These are phyloP conservation scores for Sialia sialis DNA, from an alignment of 2,113 vertebrate species.

Conservation along the genomic window DNA sequence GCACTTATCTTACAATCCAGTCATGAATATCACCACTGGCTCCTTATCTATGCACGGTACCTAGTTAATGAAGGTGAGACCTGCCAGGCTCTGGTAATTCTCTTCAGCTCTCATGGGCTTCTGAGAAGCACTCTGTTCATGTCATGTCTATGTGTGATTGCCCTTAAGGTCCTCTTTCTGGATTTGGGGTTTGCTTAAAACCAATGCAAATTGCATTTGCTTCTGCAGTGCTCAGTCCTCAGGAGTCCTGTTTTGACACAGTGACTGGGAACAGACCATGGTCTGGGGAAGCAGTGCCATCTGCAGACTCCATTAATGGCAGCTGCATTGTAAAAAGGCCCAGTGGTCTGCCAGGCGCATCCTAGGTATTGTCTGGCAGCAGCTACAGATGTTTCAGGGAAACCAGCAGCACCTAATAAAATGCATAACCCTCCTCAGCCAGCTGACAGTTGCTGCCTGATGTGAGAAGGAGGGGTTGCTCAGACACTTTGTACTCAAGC, in stretches of 20 bases:
- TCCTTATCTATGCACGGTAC: constrained; percentile 95
- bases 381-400: neutral
- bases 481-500: neutral
- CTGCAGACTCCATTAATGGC: neutral
- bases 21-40: constrained; percentile 93
- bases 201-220: neutral
- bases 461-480: neutral
- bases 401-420: neutral
- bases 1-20: constrained; percentile 87
- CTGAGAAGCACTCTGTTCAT: neutral
- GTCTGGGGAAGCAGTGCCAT: neutral
- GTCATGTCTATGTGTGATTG: neutral
- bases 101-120: neutral
- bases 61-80: constrained; percentile 95
- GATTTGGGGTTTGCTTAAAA: neutral
- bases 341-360: neutral
- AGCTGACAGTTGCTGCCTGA: neutral
- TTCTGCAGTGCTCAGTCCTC: neutral
- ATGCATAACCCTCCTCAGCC: neutral
- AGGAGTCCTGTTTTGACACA: neutral
- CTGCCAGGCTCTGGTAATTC: neutral
- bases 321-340: neutral
- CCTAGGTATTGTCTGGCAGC: neutral
- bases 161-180: neutral
- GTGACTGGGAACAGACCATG: neutral